Evolutionary conservation across 1,140 invertebrate genomes (phyloP).

Genomic region (Trichonephila clavipes): DNA sequence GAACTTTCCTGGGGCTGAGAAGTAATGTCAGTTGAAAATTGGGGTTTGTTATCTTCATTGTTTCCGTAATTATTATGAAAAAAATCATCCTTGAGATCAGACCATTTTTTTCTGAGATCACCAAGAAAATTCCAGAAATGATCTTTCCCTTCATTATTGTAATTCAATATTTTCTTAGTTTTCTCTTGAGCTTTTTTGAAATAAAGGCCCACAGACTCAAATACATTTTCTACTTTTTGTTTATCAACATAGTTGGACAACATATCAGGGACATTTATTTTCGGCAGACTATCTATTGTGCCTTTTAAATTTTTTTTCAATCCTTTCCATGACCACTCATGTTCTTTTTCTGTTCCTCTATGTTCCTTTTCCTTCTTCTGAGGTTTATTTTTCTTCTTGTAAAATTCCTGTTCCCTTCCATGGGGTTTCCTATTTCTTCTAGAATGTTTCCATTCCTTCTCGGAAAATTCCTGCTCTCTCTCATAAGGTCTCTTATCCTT

Average conservation of each 20-base stretch:
- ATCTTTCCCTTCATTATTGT: slow-evolving; percentile 9
- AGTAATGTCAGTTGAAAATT: neutral
- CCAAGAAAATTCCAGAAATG: slow-evolving; percentile 35
- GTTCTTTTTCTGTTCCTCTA: no score
- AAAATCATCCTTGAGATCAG: slow-evolving; percentile 30
- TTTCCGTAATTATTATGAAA: neutral
- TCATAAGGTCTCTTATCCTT: neutral
- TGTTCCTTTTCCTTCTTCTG: no score
- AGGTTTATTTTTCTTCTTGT: no score
- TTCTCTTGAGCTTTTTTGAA: slow-evolving; percentile 58
- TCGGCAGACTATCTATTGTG: slow-evolving; percentile 3
- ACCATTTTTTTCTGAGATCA: slow-evolving; percentile 32
- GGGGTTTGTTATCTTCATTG: neutral
- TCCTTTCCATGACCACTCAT: slow-evolving; percentile 46
- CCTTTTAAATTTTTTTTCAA: slow-evolving; percentile 34
- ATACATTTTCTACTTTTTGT: slow-evolving; percentile 30
- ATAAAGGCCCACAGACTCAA: slow-evolving; percentile 33
- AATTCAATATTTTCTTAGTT: slow-evolving; percentile 36
- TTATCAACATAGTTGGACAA: slow-evolving; percentile 47
- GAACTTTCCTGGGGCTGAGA: neutral
- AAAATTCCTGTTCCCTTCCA: neutral
- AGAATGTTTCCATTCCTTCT: no score
- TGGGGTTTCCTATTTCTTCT: no score
- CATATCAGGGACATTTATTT: slow-evolving; percentile 56
- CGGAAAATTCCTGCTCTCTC: no score